Conservation (phyloP, 2,797 vertebrate species). For the Anguilla anguilla region DNA sequence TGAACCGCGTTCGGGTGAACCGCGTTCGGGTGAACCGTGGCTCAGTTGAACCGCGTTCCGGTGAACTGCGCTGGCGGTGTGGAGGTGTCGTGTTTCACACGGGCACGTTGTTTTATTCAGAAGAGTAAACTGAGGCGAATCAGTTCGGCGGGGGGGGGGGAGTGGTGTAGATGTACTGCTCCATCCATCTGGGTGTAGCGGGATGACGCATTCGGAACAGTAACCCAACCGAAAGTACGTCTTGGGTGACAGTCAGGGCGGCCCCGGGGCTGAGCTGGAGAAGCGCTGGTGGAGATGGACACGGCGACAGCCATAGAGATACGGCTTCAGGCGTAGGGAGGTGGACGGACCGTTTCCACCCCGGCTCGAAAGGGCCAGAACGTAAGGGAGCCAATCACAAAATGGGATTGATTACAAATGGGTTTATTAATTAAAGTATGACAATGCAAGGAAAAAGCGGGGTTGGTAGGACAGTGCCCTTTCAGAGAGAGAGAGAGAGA, state of each 20-base stretch:
- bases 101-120: not conserved
- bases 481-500: too few species aligned
- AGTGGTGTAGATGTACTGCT: not conserved
- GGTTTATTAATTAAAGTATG: too few species aligned
- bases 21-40: not conserved
- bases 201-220: not conserved
- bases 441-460: too few species aligned
- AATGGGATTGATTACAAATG: too few species aligned
- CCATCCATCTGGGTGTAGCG: not conserved
- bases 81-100: not conserved
- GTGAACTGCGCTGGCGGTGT: not conserved
- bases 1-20: too few species aligned
- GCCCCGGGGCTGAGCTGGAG: not conserved
- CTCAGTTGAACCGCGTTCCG: not conserved
- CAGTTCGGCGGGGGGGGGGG: not conserved
- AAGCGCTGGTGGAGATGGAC: not conserved
- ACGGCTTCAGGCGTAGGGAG: too few species aligned
- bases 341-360: too few species aligned
- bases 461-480: too few species aligned
- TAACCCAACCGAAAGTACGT: not conserved
- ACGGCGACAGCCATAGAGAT: not conserved
- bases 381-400: too few species aligned
- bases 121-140: not conserved
- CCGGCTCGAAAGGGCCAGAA: too few species aligned
- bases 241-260: not conserved